Conservation (phyloP, 2,113 vertebrate genomes). For the Mionectes macconnelli region DNA sequence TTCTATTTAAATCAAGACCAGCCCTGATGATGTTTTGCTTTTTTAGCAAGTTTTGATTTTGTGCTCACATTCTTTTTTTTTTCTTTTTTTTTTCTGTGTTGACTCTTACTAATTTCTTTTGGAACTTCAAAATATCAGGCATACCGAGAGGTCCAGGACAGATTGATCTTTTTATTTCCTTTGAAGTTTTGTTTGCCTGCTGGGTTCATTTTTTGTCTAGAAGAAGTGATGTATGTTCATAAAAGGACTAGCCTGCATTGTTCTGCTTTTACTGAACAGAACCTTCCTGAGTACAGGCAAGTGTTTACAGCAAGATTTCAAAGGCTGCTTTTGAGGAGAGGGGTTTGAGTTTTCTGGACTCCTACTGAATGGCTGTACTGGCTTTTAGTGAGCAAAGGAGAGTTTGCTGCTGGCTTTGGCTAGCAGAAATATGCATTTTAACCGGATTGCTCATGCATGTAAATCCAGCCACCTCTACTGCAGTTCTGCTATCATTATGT, state of each 20-base stretch:
- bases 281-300: neutral
- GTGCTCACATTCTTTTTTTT: neutral
- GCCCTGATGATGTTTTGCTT: neutral
- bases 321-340: neutral
- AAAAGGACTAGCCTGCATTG: neutral
- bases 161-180: neutral
- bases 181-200: neutral
- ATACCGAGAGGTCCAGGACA: neutral
- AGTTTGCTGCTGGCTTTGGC: neutral
- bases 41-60: neutral
- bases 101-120: neutral
- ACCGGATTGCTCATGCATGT: slow-evolving; percentile 23
- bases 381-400: neutral
- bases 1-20: neutral
- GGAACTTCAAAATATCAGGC: neutral
- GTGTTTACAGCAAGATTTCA: neutral
- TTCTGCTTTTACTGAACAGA: neutral
- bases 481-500: neutral
- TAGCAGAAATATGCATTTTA: neutral
- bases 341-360: neutral
- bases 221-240: neutral
- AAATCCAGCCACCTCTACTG: neutral
- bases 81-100: neutral
- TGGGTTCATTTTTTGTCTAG: neutral
- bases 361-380: neutral